A percentile compares a stretch with the other conserved stretches of the same genome.
Conservation (phyloP, 2,888 invertebrate genomes). For the Plutella xylostella region DNA sequence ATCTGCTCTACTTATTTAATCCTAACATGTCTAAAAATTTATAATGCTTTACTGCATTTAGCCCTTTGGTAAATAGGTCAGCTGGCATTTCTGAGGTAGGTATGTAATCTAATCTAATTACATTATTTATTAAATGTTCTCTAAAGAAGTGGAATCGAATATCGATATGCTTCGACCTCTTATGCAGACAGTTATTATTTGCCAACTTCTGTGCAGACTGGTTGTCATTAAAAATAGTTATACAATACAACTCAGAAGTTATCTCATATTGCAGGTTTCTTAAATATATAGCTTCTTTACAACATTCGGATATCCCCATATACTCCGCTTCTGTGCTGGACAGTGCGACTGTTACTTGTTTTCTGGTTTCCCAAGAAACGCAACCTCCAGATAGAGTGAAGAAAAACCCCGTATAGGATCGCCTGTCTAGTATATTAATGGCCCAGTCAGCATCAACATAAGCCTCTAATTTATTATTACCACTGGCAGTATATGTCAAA, state of each 20-base stretch:
- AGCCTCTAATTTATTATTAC: constrained; percentile 1
- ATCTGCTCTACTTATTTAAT: too few relatives aligned
- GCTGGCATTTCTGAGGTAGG: too few relatives aligned
- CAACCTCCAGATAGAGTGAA: constrained; percentile 3
- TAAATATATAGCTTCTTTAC: constrained; percentile 9
- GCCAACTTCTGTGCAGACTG: neutral
- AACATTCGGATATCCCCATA: constrained; percentile 5
- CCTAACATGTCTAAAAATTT: too few relatives aligned
- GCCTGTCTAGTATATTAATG: constrained; percentile 3
- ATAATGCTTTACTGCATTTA: too few relatives aligned
- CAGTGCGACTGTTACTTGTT: constrained; percentile 3
- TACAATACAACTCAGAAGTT: neutral
- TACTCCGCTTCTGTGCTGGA: constrained; percentile 9
- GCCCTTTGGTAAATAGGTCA: too few relatives aligned
- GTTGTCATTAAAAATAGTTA: neutral
- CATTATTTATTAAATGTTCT: too few relatives aligned
- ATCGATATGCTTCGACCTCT: constrained; percentile 2
- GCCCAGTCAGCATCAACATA: constrained; percentile 11
- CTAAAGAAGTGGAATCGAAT: too few relatives aligned
- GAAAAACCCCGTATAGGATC: constrained; percentile 8
- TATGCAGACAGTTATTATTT: neutral
- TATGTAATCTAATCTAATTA: too few relatives aligned
- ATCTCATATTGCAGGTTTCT: constrained; percentile 6
- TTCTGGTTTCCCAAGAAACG: constrained; percentile 4
- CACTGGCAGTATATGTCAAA: constrained; percentile 15